Conservation (phyloP, 2,113 vertebrate genomes). For the Tachycineta bicolor region DNA sequence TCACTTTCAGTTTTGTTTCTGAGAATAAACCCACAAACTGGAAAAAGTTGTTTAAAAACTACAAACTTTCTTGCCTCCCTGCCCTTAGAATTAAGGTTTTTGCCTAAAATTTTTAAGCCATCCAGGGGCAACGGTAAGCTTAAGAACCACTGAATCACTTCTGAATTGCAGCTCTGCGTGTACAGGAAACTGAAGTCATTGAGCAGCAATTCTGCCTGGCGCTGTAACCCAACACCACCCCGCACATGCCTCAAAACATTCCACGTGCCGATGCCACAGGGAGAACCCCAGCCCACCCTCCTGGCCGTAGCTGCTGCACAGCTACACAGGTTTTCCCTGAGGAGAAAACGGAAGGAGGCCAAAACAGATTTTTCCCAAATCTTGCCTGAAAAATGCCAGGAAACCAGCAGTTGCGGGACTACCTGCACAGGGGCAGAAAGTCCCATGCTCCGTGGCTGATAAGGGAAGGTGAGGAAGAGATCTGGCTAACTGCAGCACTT, state of each 20-base stretch:
- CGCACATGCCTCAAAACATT: neutral
- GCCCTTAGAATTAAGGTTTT: neutral
- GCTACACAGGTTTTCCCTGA: fast-evolving
- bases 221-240: neutral
- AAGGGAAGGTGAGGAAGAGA: neutral
- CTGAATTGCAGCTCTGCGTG: neutral
- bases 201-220: neutral
- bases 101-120: neutral
- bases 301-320: fast-evolving
- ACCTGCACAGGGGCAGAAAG: neutral
- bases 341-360: neutral
- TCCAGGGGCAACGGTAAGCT: fast-evolving
- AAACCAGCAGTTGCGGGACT: neutral
- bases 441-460: fast-evolving
- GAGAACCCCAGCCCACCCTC: neutral
- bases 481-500: neutral
- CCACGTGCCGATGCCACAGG: fast-evolving
- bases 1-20: neutral
- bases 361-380: neutral
- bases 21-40: neutral
- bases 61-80: neutral
- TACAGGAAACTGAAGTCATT: neutral
- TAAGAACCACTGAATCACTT: neutral
- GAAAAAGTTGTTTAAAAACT: neutral
- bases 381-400: neutral